Evolutionary conservation across 2,113 vertebrate genomes (phyloP), one percentile per base, ranked within the genome.

Genomic region (Dascyllus trimaculatus): DNA sequence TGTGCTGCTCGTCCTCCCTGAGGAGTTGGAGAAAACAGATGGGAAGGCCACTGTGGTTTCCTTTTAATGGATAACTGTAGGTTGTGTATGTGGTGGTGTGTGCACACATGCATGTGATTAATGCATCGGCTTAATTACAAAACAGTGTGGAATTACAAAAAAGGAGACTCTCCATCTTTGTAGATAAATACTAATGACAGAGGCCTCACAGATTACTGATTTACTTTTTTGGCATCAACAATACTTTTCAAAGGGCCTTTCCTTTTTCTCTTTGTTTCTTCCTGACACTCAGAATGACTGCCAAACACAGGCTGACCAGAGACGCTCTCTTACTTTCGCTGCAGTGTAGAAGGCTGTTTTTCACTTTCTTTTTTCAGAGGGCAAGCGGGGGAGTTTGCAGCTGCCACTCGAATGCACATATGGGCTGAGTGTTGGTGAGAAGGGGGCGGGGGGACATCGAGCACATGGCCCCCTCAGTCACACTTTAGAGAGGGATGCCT

Each of bases 361-460:
- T 82, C 58, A 58, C 74, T 86, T 85, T 88, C 68, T 75, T 77
- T 86, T 84, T 83, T 84, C 26, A 67, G 48, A 80, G 67, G 74
- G 62, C 79, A 70, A 82, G 86, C 45, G 71, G 80, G 87, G 85
- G 87, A 85, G 81, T 85, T 89, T 92, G 90, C 93, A 94, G 93
- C 93, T 94, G 93, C 91, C 69, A 83, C 79, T 86, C 58, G 22
- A 88, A 78, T 81, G 81, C 85, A 90, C 90, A 92, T 88, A 91
- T 90, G 93, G 84, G 57, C 78, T 78, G 86, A 83, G 75, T 25
- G 40, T 71, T 85, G 75, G 79, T 81, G 78, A 17, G 70, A 80
- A 70, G 85, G 76, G 78, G 89, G 86, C 38, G 73, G 83, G 64
- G 38, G 69, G 63, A 61, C 40, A 26, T 57, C 65, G 70, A 84